Evolutionary conservation across 2,888 invertebrate genomes (phyloP), one percentile per base, ranked within the genome.

Genomic region (Drosophila rubida): DNA sequence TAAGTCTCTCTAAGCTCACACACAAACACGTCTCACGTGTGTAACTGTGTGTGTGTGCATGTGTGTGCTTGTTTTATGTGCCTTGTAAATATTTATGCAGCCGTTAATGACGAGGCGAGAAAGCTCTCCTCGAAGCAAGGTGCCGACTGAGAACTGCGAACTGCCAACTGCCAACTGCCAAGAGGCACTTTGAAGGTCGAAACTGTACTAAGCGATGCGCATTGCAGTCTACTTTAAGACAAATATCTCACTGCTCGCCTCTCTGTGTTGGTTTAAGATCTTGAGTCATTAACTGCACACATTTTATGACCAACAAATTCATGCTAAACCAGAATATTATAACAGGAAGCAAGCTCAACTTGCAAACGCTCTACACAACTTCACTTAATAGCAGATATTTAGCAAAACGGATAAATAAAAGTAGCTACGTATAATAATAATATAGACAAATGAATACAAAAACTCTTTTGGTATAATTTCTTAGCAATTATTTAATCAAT

Each of bases 1-100:
- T 14, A 14, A 44, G 60, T 45, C 53, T 19, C 53, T 37, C 45
- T n/a, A 27, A 16, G 9, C 35, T 54, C 0, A 4, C 9, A 51
- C 48, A 45, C 25, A 55, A 19, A 19, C 19, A 32, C 32, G 32
- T 37, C 11, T 6, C 19, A 41, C 13, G 13, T 37, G n/a, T 8
- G 5, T 3, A 4, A 6, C 19, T 22, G 32, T 32, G 53, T 42
- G 19, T n/a, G 42, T 49, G 19, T 25, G 22, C 37, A 14, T 37
- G 42, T 45, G 16, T 65, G 46, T 54, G 41, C 65, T 69, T 39
- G 57, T 66, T 73, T 64, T 83, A 76, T 88, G 81, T 68, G 57
- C 69, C 83, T 79, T 87, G 84, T 87, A 84, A 84, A 84, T 89
- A 89, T 89, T 89, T 84, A 84, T 87, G 86, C 88, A 77, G 45